phyloP scores from a whole-genome alignment of 2,888 invertebrate genomes.

The Cyclophora albipunctata region DNA sequence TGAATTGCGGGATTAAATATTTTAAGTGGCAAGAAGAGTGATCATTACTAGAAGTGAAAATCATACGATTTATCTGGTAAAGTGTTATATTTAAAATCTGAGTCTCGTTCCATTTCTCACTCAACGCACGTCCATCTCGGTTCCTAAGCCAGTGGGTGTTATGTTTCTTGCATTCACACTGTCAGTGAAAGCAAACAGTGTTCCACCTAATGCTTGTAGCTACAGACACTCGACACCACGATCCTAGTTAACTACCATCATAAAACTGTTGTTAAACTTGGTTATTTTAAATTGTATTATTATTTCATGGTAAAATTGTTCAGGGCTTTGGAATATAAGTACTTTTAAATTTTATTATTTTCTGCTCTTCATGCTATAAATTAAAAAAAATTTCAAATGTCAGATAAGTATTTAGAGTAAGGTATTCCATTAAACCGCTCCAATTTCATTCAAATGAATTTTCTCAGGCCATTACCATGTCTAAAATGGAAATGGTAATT shows the following conservation, averaged over 20 bases:
- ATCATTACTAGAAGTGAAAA: too few species aligned
- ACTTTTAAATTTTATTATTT: too few species aligned
- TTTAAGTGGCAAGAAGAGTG: too few species aligned
- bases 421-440: background rate
- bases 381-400: too few species aligned
- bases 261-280: background rate
- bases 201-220: slow-evolving; percentile 58
- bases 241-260: slow-evolving; percentile 35
- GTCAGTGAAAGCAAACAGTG: slow-evolving; percentile 67
- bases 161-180: slow-evolving; percentile 56
- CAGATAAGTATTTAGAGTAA: background rate
- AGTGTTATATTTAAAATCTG: background rate
- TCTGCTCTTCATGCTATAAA: too few species aligned
- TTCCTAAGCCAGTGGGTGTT: slow-evolving; percentile 45
- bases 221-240: slow-evolving; percentile 62
- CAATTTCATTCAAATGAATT: slow-evolving; percentile 2
- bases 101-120: slow-evolving; percentile 14
- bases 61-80: too few species aligned
- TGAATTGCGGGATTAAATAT: too few species aligned
- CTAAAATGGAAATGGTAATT: slow-evolving; percentile 20
- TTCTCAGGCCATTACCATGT: slow-evolving; percentile 19
- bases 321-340: too few species aligned
- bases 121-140: slow-evolving; percentile 26
- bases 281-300: background rate
- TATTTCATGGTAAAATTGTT: background rate